A percentile compares a stretch with the other conserved stretches of the same genome.
Conservation (phyloP, 2,888 invertebrate species). For the Cephonodes hylas region DNA sequence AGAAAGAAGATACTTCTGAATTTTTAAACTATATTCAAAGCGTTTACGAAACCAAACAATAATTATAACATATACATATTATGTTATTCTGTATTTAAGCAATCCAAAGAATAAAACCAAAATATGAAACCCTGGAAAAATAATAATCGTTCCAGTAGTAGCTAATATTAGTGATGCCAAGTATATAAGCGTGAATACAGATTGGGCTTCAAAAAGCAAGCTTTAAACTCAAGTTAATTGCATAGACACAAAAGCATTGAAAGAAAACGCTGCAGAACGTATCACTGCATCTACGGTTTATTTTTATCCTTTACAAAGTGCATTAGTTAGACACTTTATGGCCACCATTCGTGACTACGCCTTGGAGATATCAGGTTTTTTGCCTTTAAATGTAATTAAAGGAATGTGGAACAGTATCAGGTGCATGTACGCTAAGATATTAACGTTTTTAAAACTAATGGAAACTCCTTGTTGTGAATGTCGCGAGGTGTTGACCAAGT, state of each 20-base stretch:
- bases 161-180: too few relatives aligned
- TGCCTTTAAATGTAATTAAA: constrained; percentile 34
- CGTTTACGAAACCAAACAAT: too few relatives aligned
- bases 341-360: constrained; percentile 36
- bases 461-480: constrained; percentile 4
- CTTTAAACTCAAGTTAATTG: too few relatives aligned
- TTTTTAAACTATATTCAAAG: too few relatives aligned
- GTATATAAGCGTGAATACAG: too few relatives aligned
- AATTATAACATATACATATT: too few relatives aligned
- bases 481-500: neutral
- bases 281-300: constrained; percentile 14
- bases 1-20: too few relatives aligned
- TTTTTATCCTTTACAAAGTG: constrained; percentile 30
- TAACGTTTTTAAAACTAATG: neutral
- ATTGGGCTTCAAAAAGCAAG: too few relatives aligned
- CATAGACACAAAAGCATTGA: neutral
- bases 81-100: too few relatives aligned
- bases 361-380: constrained; percentile 49
- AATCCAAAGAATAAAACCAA: too few relatives aligned
- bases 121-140: too few relatives aligned
- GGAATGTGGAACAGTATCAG: neutral
- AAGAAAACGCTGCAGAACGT: constrained; percentile 11
- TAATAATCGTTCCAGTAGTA: too few relatives aligned
- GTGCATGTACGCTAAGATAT: neutral
- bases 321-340: constrained; percentile 30